phyloP scores from a whole-genome alignment of 2,888 invertebrate species.

The Meiosimyza platycephala region DNA sequence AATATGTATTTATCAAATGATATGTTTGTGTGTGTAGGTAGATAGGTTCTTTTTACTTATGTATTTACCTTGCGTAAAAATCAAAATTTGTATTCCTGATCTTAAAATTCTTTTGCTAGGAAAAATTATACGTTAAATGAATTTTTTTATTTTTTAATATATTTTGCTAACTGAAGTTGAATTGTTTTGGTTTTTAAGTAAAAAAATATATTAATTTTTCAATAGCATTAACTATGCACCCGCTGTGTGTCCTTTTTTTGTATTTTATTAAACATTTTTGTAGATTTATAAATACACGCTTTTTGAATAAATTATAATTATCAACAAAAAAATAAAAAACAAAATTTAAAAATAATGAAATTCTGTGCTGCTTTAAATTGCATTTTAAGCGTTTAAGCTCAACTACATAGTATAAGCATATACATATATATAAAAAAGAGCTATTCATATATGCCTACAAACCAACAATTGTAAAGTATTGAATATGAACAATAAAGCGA shows the following conservation, averaged over 20 bases:
- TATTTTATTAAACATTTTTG: no score
- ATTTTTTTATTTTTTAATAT: no score
- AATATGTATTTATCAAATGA: no score
- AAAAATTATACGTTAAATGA: no score
- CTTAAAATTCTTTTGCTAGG: no score
- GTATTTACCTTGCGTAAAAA: no score
- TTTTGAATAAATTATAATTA: slow-evolving; percentile 23
- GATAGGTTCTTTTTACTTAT: no score
- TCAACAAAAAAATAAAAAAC: slow-evolving; percentile 1
- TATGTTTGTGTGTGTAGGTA: no score
- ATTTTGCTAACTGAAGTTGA: no score
- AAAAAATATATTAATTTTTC: background rate
- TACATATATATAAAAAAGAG: no score
- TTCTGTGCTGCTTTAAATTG: slow-evolving; percentile 8
- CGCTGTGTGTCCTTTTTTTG: no score
- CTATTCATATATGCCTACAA: no score
- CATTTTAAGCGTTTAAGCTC: slow-evolving; percentile 11
- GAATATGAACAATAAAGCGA: slow-evolving; percentile 37
- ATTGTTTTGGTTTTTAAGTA: background rate
- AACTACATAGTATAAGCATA: background rate
- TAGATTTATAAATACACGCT: background rate
- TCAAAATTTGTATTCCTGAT: background rate
- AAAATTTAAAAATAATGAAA: slow-evolving; percentile 37
- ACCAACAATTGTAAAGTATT: slow-evolving; percentile 28
- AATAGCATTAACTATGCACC: background rate